Evolutionary conservation across 1,140 invertebrate species (phyloP), one percentile per base, ranked within the genome.

Genomic region (Linepithema humile): DNA sequence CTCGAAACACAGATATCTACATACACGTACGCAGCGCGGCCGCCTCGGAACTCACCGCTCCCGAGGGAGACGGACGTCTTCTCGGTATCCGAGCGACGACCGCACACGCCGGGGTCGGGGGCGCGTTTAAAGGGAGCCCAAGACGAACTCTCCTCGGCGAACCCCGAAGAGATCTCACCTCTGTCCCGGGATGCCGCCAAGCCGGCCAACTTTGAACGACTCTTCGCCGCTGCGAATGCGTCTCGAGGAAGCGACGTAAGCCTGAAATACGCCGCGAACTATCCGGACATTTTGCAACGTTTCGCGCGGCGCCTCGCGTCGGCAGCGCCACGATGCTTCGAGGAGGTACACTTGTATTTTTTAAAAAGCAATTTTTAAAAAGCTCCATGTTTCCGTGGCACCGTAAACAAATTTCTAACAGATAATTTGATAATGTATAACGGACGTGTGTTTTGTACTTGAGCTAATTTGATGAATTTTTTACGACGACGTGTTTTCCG

Each of bases 1-100:
- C 70, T 83, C 38, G 85, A 86, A 84, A 84, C 86, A 84, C 65
- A 40, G 80, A 86, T 75, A 70, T 40, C 12, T 57, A 80, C 17
- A 32, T 64, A 70, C 23, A 55, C 12, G 45, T 32, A 59, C 65
- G 53, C n/a, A 62, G 23, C 6, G 26, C 50, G 10, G 26, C 26
- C 60, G 59, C 77, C 85, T 78, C 45, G 80, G 53, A 88, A 78
- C 85, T 86, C 82, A 26, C 23, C 38, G 72, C 32, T 74, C 80
- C 57, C 26, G 26, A 50, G 43, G 72, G 38, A 72, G 35, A 65
- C 26, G 23, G n/a, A 69, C 45, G 70, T 84, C 59, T 74, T 86
- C 38, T 32, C 35, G 72, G 57, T 45, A 74, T 87, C 64, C 84
- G 29, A 84, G 65, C 85, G 43, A 40, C 53, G 62, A 85, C 60